A percentile compares a stretch with the other conserved stretches of the same genome.
phyloP scores from a whole-genome alignment of 2,888 invertebrate species.

The Lasioglossum pauxillum region DNA sequence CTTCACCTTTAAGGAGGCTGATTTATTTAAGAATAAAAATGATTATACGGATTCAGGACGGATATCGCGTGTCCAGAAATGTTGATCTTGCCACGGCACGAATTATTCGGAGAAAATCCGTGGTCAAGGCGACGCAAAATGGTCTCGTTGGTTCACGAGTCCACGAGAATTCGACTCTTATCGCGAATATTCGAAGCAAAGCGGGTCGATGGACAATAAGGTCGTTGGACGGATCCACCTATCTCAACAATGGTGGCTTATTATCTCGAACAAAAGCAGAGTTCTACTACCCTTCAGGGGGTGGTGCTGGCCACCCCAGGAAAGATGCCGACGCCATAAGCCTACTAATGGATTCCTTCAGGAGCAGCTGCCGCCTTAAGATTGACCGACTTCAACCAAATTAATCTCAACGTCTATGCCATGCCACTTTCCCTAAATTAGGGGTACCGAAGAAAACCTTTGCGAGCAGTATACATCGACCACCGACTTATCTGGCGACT shows the following conservation, averaged over 20 bases:
- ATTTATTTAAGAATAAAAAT: not conserved
- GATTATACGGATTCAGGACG: not conserved
- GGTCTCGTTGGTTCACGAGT: slow-evolving; percentile 39
- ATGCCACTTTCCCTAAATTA: slow-evolving; percentile 64
- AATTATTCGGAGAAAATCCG: slow-evolving; percentile 17
- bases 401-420: slow-evolving; percentile 74
- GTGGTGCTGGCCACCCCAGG: slow-evolving; percentile 62
- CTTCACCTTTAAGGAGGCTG: no score
- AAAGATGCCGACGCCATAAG: slow-evolving; percentile 75
- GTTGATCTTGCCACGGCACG: not conserved
- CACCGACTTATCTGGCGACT: not conserved
- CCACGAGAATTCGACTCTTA: slow-evolving; percentile 70
- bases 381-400: slow-evolving; percentile 80
- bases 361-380: slow-evolving; percentile 82
- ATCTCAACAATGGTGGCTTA: slow-evolving; percentile 82
- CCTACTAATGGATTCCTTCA: slow-evolving; percentile 83
- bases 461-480: not conserved
- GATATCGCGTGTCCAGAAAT: not conserved
- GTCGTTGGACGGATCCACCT: slow-evolving; percentile 72
- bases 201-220: slow-evolving; percentile 77
- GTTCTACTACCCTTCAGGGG: slow-evolving; percentile 69
- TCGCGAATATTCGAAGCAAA: slow-evolving; percentile 73
- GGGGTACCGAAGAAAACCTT: slow-evolving; percentile 33
- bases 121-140: slow-evolving; percentile 22
- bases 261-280: slow-evolving; percentile 82